phyloP scores from a whole-genome alignment of 2,113 vertebrate species.

The Poeciliopsis occidentalis region DNA sequence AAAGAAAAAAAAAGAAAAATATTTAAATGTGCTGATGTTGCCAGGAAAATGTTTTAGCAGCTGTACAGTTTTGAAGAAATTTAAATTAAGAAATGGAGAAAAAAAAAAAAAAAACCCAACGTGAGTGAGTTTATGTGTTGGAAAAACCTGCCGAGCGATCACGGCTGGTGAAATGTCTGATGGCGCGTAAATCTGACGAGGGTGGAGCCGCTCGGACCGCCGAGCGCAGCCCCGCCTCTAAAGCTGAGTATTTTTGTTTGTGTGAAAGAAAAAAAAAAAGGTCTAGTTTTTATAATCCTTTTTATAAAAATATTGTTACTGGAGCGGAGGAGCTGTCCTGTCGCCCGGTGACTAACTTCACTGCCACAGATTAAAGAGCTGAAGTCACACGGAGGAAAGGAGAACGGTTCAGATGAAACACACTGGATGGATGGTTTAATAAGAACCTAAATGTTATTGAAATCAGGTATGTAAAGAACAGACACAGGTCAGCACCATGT shows the following conservation, averaged over 20 bases:
- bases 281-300: conserved; percentile 98
- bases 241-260: conserved; percentile 71
- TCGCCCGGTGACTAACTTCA: background rate
- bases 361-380: background rate
- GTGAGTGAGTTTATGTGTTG: background rate
- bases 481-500: background rate
- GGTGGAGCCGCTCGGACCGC: conserved; percentile 6
- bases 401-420: background rate
- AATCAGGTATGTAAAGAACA: background rate
- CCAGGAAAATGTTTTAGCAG: conserved; percentile 17
- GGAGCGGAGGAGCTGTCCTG: conserved; percentile 78
- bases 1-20: background rate
- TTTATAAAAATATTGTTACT: conserved; percentile 91
- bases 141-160: background rate
- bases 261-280: conserved; percentile 82
- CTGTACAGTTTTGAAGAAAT: conserved; percentile 42
- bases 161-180: background rate
- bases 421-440: too few relatives aligned
- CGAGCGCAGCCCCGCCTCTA: conserved; percentile 45
- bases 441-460: too few relatives aligned
- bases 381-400: background rate
- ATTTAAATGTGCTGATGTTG: background rate
- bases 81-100: background rate
- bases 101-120: background rate
- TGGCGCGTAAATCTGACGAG: background rate